These are phyloP conservation scores for Spheniscus humboldti DNA, from an alignment of 2,797 vertebrate genomes.

Conservation along the genomic window DNA sequence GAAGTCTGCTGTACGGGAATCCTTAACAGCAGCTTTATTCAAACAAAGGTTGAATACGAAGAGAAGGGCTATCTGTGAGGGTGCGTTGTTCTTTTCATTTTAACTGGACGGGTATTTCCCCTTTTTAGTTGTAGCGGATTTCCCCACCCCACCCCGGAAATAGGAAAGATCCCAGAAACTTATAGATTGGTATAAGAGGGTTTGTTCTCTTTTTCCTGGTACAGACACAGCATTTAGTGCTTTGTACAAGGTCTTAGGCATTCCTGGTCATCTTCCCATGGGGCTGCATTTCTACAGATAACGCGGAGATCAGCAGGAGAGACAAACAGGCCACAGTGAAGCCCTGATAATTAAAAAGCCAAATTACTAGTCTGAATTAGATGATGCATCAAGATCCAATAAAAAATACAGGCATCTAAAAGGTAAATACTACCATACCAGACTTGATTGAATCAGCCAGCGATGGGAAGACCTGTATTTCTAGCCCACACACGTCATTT, in stretches of 20 bases:
- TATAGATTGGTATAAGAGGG: not conserved
- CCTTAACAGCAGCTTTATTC: not conserved
- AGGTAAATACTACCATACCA: not conserved
- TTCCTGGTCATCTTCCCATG: not conserved
- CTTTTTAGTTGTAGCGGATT: not conserved
- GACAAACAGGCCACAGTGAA: not conserved
- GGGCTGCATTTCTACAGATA: not conserved
- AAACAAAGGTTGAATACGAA: not conserved
- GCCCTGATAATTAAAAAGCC: not conserved
- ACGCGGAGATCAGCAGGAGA: not conserved
- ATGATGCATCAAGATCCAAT: not conserved
- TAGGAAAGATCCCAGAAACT: not conserved
- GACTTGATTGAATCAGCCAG: not conserved
- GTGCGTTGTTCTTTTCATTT: not conserved
- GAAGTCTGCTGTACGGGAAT: not conserved
- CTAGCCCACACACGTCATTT: fast-evolving
- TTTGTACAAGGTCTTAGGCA: not conserved
- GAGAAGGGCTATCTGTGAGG: not conserved
- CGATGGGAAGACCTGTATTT: not conserved
- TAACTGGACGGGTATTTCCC: not conserved
- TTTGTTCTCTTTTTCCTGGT: not conserved
- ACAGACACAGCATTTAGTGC: not conserved
- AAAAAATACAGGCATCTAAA: not conserved
- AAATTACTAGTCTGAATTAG: not conserved
- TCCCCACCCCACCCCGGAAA: not conserved